Percentiles rank a stretch among this genome's conserved stretches.
Conservation (phyloP, 2,888 invertebrate species). For the Caenorhabditis sp. region DNA sequence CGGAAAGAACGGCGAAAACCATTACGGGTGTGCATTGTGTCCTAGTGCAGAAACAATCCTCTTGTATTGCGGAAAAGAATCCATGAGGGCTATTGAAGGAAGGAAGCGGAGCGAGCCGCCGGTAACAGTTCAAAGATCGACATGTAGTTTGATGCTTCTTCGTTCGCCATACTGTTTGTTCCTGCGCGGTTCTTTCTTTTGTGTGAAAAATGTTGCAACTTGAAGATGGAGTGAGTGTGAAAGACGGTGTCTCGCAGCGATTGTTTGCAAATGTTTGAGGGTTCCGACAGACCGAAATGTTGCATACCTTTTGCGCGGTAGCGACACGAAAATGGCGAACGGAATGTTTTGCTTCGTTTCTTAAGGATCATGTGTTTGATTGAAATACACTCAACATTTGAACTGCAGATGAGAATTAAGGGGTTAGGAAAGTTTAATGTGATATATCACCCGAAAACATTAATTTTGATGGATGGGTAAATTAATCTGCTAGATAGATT, state of each 20-base stretch:
- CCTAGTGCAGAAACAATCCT: background rate
- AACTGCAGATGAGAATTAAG: no score
- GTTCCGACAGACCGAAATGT: conserved; percentile 55
- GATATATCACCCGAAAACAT: background rate
- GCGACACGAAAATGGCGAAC: background rate
- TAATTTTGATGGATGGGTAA: background rate
- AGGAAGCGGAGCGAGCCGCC: background rate
- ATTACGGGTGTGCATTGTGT: background rate
- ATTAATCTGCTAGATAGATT: background rate
- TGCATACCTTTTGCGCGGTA: conserved; percentile 8
- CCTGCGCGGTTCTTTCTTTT: conserved; percentile 36
- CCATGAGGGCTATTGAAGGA: conserved; percentile 6
- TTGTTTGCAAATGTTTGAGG: conserved; percentile 57
- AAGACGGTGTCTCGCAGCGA: conserved; percentile 43
- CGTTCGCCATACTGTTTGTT: conserved; percentile 39
- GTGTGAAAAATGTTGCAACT: conserved; percentile 56
- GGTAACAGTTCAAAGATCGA: conserved; percentile 49
- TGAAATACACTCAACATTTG: conserved; percentile 11
- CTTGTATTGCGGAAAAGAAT: background rate
- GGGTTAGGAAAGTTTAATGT: background rate
- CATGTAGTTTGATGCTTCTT: conserved; percentile 56
- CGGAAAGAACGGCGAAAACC: background rate
- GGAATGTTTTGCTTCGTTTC: conserved; percentile 1
- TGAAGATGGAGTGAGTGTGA: conserved; percentile 54
- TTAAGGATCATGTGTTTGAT: background rate